These are phyloP conservation scores for Haplochromis burtoni DNA, from an alignment of 2,113 vertebrate species.

Conservation along the genomic window DNA sequence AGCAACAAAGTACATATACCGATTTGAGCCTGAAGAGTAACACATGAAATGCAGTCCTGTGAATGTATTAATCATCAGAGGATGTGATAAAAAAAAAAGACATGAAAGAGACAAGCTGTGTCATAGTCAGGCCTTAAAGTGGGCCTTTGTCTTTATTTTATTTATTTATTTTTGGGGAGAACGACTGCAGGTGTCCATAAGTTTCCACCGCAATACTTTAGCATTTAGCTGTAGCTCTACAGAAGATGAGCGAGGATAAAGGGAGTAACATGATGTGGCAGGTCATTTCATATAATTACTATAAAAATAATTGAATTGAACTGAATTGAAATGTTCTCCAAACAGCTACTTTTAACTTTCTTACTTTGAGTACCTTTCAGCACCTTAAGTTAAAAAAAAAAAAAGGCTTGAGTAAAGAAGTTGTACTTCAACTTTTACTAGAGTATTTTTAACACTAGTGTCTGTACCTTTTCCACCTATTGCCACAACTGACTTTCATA, in stretches of 20 bases:
- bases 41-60: neutral
- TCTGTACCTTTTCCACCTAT: neutral
- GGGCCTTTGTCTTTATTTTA: neutral
- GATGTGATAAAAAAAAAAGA: neutral
- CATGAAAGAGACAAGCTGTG: neutral
- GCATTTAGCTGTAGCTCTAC: neutral
- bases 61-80: neutral
- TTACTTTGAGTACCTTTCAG: neutral
- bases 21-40: neutral
- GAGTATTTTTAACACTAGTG: neutral
- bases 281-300: neutral
- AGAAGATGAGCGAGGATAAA: neutral
- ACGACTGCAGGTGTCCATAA: neutral
- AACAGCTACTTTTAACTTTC: neutral
- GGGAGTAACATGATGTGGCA: neutral
- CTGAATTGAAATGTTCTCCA: neutral
- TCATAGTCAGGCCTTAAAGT: neutral
- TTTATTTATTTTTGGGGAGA: neutral
- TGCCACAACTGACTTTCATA: neutral
- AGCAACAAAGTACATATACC: neutral
- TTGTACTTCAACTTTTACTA: neutral
- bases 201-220: neutral
- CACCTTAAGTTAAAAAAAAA: neutral
- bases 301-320: neutral
- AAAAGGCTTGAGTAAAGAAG: neutral